These are phyloP conservation scores for Villa cingulata DNA, from an alignment of 2,888 invertebrate species.

Conservation along the genomic window DNA sequence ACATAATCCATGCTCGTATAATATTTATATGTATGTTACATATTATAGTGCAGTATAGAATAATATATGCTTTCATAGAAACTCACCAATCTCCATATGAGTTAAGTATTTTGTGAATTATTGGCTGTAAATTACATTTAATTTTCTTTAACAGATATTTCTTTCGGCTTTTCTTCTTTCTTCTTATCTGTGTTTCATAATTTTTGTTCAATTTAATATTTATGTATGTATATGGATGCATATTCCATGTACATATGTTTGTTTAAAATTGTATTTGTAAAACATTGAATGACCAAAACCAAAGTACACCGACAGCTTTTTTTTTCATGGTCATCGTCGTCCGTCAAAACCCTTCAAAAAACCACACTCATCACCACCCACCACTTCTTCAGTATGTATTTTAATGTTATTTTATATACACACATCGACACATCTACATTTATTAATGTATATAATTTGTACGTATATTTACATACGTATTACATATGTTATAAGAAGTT, in stretches of 20 bases:
- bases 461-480: too few relatives aligned
- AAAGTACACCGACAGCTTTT: slow-evolving; percentile 3
- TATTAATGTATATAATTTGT: too few relatives aligned
- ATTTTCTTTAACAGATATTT: slow-evolving; percentile 6
- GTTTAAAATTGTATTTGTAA: background rate
- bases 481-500: too few relatives aligned
- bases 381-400: too few relatives aligned
- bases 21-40: too few relatives aligned
- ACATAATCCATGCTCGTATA: background rate
- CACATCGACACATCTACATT: too few relatives aligned
- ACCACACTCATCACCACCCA: too few relatives aligned
- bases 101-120: slow-evolving; percentile 11
- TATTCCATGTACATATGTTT: background rate
- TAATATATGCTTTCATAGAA: background rate
- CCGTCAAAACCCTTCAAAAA: too few relatives aligned
- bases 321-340: slow-evolving; percentile 5
- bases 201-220: background rate
- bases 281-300: too few relatives aligned
- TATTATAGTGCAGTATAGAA: too few relatives aligned
- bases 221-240: background rate
- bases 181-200: background rate
- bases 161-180: background rate
- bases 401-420: too few relatives aligned
- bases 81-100: background rate
- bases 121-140: slow-evolving; percentile 11